Evolutionary conservation across 2,113 vertebrate genomes (phyloP), one percentile per base, ranked within the genome.

Genomic region (Piaya cayana): DNA sequence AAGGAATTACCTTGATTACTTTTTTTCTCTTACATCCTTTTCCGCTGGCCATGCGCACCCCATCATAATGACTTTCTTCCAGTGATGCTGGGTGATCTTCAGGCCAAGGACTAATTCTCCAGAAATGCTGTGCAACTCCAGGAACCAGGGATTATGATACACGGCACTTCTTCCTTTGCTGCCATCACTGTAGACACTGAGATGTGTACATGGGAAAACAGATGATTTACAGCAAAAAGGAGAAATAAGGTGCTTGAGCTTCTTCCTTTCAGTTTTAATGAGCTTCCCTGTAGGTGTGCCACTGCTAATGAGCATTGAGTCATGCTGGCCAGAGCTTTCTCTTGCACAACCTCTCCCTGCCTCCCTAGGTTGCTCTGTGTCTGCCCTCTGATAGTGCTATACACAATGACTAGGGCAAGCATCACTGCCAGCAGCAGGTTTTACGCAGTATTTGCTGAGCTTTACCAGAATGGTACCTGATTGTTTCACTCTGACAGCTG

Each of bases 251-350:
- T 53, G 19, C 39, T 68, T 25, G 76, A 83, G 52, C 76, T 56
- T 92, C 93, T 96, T 96, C 90, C 84, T 92, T 75, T 84, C 90
- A 45, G 85, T 74, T 95, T 92, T 96, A 93, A 95, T 95, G 62
- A 72, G 79, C 72, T 92, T 91, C 72, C 72, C 88, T 2, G 5
- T 93, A 96, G 95, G 96, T 86, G 96, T 96, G 96, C 42, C 92
- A 20, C 94, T 47, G 60, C 64, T 95, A 92, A 90, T 68, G 82
- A 90, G 56, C 3, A 30, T 94, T 95, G 94, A 97, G 86, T 96
- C 96, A 97, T 11, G 39, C 60, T 82, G 90, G 92, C 65, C 94
- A 86, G 72, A 68, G 80, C 92, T 92, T 93, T 92, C 56, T 90
- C 86, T 96, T 96, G 88, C 92, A 86, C 82, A 97, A 93, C 55